Evolutionary conservation across 2,797 vertebrate genomes (phyloP), one percentile per base, ranked within the genome.

Genomic region (Garrulus glandarius): DNA sequence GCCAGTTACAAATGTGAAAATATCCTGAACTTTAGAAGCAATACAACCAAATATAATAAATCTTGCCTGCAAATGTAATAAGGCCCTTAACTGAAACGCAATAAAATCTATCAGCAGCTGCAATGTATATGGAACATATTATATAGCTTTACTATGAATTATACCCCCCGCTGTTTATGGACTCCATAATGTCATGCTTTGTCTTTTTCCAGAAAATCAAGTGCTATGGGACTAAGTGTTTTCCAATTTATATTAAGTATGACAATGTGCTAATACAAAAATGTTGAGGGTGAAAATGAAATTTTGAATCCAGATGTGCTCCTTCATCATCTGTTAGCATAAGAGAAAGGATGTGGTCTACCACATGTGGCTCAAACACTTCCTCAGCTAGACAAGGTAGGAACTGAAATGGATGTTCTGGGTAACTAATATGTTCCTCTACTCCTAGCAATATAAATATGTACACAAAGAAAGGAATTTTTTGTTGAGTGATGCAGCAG

Each of bases 101-200:
- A 98, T 98, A 98, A 98, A 98, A 98, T 96, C 97, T 98, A 98
- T 98, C 98, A 98, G 97, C 98, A 98, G 97, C 98, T 98, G 97
- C 97, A 97, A 76, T 96, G 82, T 98, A 97, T 97, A 97, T 96
- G 92, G 98, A 98, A 97, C 93, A 97, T 98, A 98, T 97, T 98
- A 97, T 97, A 97, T 96, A 97, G 94, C 95, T 97, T 97, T 97
- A 96, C 96, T 95, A 94, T 97, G 97, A 96, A 96, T 97, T 97
- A 96, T 97, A 97, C 96, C 96, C 93, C 96, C 97, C 96, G 92
- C 96, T 96, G 95, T 95, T 97, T 97, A 89, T 96, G 90, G 96
- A 95, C 95, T 95, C 87, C 90, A 98, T 96, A 98, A 98, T 97
- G 95, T 97, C 95, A 96, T 94, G 95, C 98, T 98, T 97, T 98